Evolutionary conservation across 2,797 vertebrate species (phyloP).

Genomic region (Strix occidentalis): DNA sequence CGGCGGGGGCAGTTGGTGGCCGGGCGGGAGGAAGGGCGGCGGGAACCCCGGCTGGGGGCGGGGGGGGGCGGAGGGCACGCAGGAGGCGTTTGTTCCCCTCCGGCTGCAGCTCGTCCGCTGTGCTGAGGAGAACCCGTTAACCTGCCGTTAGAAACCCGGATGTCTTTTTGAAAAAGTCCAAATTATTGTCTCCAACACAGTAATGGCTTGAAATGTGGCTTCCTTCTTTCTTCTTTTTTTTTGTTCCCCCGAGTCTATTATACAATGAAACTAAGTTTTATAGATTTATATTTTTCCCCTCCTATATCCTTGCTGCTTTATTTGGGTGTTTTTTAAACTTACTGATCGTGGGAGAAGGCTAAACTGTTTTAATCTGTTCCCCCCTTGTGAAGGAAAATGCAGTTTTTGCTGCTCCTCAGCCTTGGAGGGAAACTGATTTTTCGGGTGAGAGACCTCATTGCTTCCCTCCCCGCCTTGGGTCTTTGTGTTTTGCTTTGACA

Average conservation of each 20-base stretch:
- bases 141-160: background rate
- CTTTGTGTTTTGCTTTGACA: background rate
- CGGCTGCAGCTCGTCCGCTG: background rate
- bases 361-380: background rate
- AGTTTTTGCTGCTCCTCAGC: background rate
- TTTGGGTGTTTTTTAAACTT: background rate
- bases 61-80: background rate
- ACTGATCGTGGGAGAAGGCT: background rate
- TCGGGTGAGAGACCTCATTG: background rate
- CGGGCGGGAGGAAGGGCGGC: background rate
- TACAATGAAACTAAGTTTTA: background rate
- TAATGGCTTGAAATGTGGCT: background rate
- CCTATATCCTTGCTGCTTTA: rapidly evolving
- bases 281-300: background rate
- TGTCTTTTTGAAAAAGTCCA: background rate
- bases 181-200: background rate
- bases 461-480: background rate
- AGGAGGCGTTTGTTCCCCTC: too few relatives aligned
- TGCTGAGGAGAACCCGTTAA: background rate
- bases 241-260: too few relatives aligned
- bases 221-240: background rate
- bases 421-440: background rate
- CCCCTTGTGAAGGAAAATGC: rapidly evolving
- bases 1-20: background rate
- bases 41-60: background rate